Percentiles rank a stretch among this genome's conserved stretches.
phyloP scores from a whole-genome alignment of 2,888 invertebrate species.

The Blastobasis lacticolella region DNA sequence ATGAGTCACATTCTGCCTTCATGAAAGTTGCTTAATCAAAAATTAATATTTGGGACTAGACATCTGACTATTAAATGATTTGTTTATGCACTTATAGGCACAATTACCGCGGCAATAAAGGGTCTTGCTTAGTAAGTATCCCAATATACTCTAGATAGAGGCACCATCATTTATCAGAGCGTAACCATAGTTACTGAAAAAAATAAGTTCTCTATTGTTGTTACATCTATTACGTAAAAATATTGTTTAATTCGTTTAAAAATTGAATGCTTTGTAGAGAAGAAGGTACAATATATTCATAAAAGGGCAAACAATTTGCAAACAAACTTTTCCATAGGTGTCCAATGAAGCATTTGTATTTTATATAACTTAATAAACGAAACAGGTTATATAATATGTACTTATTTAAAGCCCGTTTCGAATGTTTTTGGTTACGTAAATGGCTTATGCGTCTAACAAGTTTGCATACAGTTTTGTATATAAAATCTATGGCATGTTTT shows the following conservation, averaged over 20 bases:
- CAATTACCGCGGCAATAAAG: too few relatives aligned
- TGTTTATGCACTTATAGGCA: constrained; percentile 33
- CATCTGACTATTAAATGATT: constrained; percentile 60
- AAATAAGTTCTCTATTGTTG: too few relatives aligned
- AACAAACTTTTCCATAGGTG: not conserved
- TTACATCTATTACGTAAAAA: too few relatives aligned
- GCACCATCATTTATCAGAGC: constrained; percentile 1
- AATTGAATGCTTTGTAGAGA: too few relatives aligned
- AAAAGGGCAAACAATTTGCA: not conserved
- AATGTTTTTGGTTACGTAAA: constrained; percentile 16
- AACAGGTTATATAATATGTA: too few relatives aligned
- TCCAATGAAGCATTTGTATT: too few relatives aligned
- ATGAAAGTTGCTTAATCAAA: constrained; percentile 16
- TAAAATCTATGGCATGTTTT: constrained; percentile 12
- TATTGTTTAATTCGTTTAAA: too few relatives aligned
- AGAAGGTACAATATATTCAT: too few relatives aligned
- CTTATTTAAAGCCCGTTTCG: not conserved
- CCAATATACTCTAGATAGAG: too few relatives aligned
- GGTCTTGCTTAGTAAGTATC: too few relatives aligned
- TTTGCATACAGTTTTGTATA: constrained; percentile 8
- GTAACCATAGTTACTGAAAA: not conserved
- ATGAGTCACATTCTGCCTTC: constrained; percentile 24
- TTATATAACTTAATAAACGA: too few relatives aligned
- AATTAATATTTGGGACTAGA: constrained; percentile 64
- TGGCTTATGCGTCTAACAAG: constrained; percentile 16